Evolutionary conservation across 2,113 vertebrate genomes (phyloP), one percentile per base, ranked within the genome.

Genomic region (Poeciliopsis turrubarensis): DNA sequence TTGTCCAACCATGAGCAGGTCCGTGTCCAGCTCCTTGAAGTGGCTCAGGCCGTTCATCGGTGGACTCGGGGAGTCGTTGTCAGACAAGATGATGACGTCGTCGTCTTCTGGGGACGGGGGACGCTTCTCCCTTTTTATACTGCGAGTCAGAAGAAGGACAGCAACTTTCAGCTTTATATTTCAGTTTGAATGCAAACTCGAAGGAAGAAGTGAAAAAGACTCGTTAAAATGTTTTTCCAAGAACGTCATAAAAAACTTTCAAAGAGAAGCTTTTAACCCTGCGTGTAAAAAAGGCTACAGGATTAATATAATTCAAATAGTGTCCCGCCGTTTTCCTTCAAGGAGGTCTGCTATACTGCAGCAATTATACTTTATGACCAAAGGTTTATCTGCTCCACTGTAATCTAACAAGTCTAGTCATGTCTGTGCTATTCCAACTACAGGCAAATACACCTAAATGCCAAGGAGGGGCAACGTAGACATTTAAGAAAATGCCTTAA

Each of bases 21-120:
- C 96, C 0, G 95, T 94, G 93, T 95, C 96, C 84, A 96, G 93
- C 81, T 96, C 95, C 84, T 94, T 95, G 14, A 94, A 89, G 83
- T 94, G 95, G 2, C 92, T 94, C 77, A 97, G 86, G 1, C 97
- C 96, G 3, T 98, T 98, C 93, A 96, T 91, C 0, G 94, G 91
- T 0, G 97, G 97, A 88, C 97, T 98, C 0, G 94, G 92, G 0
- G 96, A 95, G 62, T 98, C 97, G 0, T 95, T 97, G 86, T 99
- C 97, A 0, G 98, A 99, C 41, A 99, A 85, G 73, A 99, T 96
- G 22, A 99, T 99, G 67, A 98, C 94, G 14, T 95, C 94, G 0
- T 99, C 92, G 44, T 93, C 92, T 60, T 92, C 96, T 0, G 96
- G 95, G 0, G 98, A 97, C 0, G 94, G 95, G 3, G 95, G 94